Percentiles rank a stretch among this genome's conserved stretches.
phyloP scores from a whole-genome alignment of 2,113 vertebrate species.

The Tetrax tetrax region DNA sequence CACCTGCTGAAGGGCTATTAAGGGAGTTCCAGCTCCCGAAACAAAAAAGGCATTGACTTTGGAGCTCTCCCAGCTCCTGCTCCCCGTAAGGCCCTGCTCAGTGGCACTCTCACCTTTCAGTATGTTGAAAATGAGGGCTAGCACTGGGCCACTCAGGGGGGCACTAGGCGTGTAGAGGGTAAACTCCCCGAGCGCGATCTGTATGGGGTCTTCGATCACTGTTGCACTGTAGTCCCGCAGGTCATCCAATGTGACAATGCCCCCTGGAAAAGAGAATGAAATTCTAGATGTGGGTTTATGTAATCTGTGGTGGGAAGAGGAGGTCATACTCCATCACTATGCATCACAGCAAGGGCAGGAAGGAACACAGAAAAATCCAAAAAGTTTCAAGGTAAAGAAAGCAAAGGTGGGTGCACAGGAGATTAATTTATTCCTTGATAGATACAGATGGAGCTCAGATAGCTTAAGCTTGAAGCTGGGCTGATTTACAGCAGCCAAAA shows the following conservation, averaged over 20 bases:
- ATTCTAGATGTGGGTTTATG: background rate
- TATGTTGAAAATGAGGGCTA: constrained; percentile 91
- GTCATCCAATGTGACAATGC: constrained; percentile 88
- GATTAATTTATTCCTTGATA: background rate
- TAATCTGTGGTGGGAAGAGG: background rate
- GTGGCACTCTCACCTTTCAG: constrained; percentile 80
- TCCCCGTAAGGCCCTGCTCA: background rate
- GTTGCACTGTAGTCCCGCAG: constrained; percentile 80
- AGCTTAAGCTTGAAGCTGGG: background rate
- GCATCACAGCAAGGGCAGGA: background rate
- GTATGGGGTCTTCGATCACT: constrained; percentile 81
- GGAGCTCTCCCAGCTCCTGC: background rate
- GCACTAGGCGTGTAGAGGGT: constrained; percentile 82
- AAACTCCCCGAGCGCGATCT: constrained; percentile 78
- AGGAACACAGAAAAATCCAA: background rate
- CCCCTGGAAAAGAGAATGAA: constrained; percentile 78
- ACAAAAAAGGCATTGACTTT: background rate
- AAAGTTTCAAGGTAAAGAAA: background rate
- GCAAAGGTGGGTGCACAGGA: background rate
- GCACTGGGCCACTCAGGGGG: constrained; percentile 90
- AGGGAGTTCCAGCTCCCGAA: background rate
- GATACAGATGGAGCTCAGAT: background rate
- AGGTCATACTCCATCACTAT: background rate
- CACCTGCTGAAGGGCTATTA: background rate
- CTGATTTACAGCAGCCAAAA: background rate